Base-by-base conservation (phyloP, 2,797 vertebrate genomes). In the Gobionotothen gibberifrons region DNA sequence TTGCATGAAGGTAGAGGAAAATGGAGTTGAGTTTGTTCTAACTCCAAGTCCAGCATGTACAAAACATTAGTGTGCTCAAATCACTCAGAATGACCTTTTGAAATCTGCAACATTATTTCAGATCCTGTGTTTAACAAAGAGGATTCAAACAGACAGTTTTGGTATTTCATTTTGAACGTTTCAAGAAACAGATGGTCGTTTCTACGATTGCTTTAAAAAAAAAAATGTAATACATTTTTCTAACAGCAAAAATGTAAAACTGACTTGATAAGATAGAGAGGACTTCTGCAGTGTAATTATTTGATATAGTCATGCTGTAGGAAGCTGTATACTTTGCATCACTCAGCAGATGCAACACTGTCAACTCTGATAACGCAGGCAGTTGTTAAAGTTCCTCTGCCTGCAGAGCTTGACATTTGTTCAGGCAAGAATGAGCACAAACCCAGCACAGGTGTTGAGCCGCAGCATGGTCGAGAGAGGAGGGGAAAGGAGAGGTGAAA, bases 381-480 rank as follows among this genome's bases (percentile, higher is more conserved):
- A 69, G 80, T 70, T 64, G 87, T 65, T 80, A 58, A 87, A 91
- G 78, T 85, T 88, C 36, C 68, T 85, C 52, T 43, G 89, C 90
- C 88, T 79, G 89, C 82, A 82, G 87, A 85, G 83, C 80, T 86
- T 91, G 90, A 92, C 89, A 90, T 91, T 92, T 90, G 89, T 79
- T 91, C 83, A 69, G 85, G 77, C 74, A 74, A 84, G 85, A 90
- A 80, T 52, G 75, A 87, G 82, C 90, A 90, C 87, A 87, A 89
- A 93, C 86, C 81, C 87, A 80, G 90, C 90, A 85, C 92, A 94
- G 93, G 92, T 94, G 93, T 93, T 90, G 89, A 87, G 86, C 87
- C 84, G 78, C 85, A 87, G 84, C 89, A 69, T 83, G 90, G 82
- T 36, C 7, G 47, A 84, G 86, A 77, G 79, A 67, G 74, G 72